Evolutionary conservation across 2,888 invertebrate genomes (phyloP), one percentile per base, ranked within the genome.

Genomic region (Megaustenia siamemsis): DNA sequence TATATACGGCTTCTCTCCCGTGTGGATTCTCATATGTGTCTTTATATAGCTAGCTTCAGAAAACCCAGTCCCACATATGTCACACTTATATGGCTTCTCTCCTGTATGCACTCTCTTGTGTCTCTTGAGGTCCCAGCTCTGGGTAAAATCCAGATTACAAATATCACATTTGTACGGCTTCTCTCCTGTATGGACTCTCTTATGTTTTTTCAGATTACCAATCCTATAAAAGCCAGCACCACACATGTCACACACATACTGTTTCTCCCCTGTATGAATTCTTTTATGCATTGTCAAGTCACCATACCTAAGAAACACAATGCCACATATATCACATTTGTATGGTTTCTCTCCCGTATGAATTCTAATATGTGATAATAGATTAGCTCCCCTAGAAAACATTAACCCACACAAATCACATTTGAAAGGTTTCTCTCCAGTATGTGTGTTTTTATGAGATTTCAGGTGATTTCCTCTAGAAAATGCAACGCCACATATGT

Each of bases 21-120:
- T 43, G n/a, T 71, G 71, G 10, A 8, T 71, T 45, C 24, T 43
- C n/a, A 24, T 71, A 5, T 71, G 71, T 71, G 12, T 12, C 45
- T 28, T 43, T 71, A 71, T 10, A 10, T 40, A 15, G 45, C 24
- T 28, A 6, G n/a, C n/a, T 2, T 18, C 6, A 71, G 71, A 40
- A 71, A 43, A 71, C 24, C n/a, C 40, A 3, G 15, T 18, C n/a
- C 43, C 43, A 71, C 71, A 71, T 4, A 71, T 15, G n/a, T 71
- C 71, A 71, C 71, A 71, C n/a, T 40, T 71, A 28, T 45, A 71
- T 43, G 71, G 71, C 28, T n/a, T 71, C 45, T 71, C 71, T 45
- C 43, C 71, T 28, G 71, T 43, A 5, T 71, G 71, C 6, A 43
- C n/a, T 43, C 43, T 71, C 12, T 71, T 71, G 71, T 71, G 71